Conservation (phyloP, 2,888 invertebrate species). For the Ferdinandea cuprea region DNA sequence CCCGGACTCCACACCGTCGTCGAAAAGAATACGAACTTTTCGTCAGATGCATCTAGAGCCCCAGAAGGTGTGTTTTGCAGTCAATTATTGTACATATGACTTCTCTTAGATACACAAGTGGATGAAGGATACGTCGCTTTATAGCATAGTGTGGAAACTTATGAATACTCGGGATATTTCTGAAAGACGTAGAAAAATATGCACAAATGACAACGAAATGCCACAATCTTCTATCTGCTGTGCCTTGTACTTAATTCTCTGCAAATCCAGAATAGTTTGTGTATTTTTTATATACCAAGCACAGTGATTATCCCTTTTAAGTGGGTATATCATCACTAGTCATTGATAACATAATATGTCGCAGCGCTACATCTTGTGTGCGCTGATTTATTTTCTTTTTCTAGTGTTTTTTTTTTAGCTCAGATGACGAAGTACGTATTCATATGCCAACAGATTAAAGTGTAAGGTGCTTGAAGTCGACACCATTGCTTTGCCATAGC, state of each 20-base stretch:
- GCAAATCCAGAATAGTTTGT: constrained; percentile 19
- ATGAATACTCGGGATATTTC: background rate
- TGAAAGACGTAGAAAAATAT: background rate
- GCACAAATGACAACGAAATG: constrained; percentile 22
- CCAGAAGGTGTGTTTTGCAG: too few species aligned
- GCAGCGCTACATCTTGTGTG: constrained; percentile 17
- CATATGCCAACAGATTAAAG: constrained; percentile 57
- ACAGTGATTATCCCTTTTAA: constrained; percentile 20
- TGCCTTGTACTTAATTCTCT: constrained; percentile 23
- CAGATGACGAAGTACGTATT: constrained; percentile 35
- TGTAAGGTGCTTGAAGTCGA: constrained; percentile 55
- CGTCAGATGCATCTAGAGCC: too few species aligned
- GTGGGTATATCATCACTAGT: constrained; percentile 46
- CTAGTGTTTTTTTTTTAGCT: background rate
- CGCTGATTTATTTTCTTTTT: constrained; percentile 42
- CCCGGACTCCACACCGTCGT: too few species aligned
- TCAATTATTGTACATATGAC: too few species aligned
- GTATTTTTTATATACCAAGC: constrained; percentile 8
- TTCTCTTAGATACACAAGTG: too few species aligned
- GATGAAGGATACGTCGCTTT: too few species aligned
- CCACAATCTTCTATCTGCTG: constrained; percentile 17
- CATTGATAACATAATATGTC: constrained; percentile 45
- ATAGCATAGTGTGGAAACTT: too few species aligned
- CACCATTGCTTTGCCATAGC: constrained; percentile 33
- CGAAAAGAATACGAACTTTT: too few species aligned